Percentiles rank a stretch among this genome's conserved stretches.
Conservation (phyloP, 1,140 invertebrate species). For the Zelostemma sp. region DNA sequence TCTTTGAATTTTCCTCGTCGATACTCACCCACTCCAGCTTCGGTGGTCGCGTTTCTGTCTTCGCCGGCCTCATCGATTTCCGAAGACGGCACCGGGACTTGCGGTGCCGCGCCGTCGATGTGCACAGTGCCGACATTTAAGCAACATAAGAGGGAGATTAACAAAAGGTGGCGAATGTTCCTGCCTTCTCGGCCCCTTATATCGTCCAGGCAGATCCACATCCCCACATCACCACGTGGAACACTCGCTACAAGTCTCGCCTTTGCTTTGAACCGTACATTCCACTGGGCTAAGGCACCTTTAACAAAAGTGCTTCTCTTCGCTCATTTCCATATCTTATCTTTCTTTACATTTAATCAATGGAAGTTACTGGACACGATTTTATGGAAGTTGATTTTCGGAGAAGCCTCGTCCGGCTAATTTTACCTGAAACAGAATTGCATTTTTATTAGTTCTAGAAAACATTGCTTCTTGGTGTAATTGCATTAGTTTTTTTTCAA, state of each 20-base stretch:
- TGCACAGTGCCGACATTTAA: constrained; percentile 53
- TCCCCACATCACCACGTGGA: constrained; percentile 66
- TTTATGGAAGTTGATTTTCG: background rate
- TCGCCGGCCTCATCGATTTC: constrained; percentile 47
- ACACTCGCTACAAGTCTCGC: constrained; percentile 21
- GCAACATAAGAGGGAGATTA: constrained; percentile 56
- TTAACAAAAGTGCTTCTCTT: background rate
- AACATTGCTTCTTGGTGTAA: background rate
- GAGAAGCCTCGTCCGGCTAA: background rate
- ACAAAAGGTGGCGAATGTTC: constrained; percentile 57
- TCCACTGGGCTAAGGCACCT: constrained; percentile 28
- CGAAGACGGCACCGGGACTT: constrained; percentile 57
- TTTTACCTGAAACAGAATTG: background rate
- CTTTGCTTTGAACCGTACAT: constrained; percentile 22
- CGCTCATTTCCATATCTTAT: background rate
- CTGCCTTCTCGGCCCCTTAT: constrained; percentile 64
- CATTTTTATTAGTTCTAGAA: background rate
- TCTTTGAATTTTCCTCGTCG: too few species aligned
- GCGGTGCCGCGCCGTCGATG: constrained; percentile 51
- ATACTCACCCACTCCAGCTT: constrained; percentile 31
- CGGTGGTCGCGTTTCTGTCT: constrained; percentile 64
- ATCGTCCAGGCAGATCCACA: constrained; percentile 65
- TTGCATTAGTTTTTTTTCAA: too few species aligned
- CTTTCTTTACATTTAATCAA: background rate
- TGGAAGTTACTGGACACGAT: background rate